Evolutionary conservation across 2,888 invertebrate species (phyloP), one percentile per base, ranked within the genome.

Genomic region (Cephus sareptanus): DNA sequence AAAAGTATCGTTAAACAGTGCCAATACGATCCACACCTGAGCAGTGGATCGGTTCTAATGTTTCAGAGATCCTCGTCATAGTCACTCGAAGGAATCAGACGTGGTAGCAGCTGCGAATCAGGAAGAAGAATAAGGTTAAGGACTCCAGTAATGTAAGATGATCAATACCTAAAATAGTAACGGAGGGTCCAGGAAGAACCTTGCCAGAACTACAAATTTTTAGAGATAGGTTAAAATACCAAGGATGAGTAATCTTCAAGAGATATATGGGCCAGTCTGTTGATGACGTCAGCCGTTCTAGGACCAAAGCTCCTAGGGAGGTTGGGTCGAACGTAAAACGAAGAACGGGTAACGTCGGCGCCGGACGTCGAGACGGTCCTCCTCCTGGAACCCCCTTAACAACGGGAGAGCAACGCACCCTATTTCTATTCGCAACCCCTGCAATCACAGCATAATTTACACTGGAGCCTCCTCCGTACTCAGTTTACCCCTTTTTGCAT

Each of bases 351-450:
- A 71, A 56, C 77, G 71, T 73, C 78, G 83, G 81, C 83, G 83
- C 83, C 83, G 68, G 74, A 77, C 80, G 83, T 78, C 83, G 83
- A 81, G 83, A 83, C 83, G 83, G 78, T 83, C 80, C 69, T 70
- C 69, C 69, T 68, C 69, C 33, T 33, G 33, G 33, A 11, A 71
- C 35, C 37, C 73, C 69, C 34, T n/a, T 33, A 70, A 70, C 33
- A 15, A 71, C 71, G 71, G 71, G 33, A 34, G 71, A 71, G 71
- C 71, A 34, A 30, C 31, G 71, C 71, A 30, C 12, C 71, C 71
- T 15, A 13, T 30, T 71, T 71, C 71, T 71, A 13, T 33, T 71
- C 31, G 9, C 40, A 9, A 56, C 9, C 40, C 40, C 40, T 23
- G 9, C 40, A 23, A 23, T 56, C 40, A 6, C 40, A 56, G 40